These are phyloP conservation scores for Parochlus steinenii DNA, from an alignment of 2,888 invertebrate genomes.

Conservation along the genomic window DNA sequence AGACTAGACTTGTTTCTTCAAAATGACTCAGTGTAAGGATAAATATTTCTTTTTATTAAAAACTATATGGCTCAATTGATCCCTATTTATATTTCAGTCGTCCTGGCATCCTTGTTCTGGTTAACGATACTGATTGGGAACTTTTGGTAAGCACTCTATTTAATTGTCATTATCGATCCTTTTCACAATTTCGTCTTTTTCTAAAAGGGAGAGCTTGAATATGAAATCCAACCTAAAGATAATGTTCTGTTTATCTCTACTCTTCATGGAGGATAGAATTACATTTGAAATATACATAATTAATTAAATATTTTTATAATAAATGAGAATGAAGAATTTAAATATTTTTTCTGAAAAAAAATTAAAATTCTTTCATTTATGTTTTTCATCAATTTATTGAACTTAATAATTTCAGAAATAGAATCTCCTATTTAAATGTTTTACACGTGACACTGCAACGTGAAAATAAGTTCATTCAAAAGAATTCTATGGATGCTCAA, in stretches of 20 bases:
- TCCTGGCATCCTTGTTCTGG: slow-evolving; percentile 83
- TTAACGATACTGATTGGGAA: slow-evolving; percentile 96
- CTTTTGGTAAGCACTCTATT: slow-evolving; percentile 35
- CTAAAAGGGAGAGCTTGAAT: slow-evolving; percentile 45
- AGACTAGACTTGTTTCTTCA: slow-evolving; percentile 54
- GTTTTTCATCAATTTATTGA: too few relatives aligned
- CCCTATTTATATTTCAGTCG: slow-evolving; percentile 26
- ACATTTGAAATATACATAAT: too few relatives aligned
- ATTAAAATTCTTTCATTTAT: too few relatives aligned
- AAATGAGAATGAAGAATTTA: too few relatives aligned
- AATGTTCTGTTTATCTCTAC: slow-evolving; percentile 70
- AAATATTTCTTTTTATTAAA: neutral
- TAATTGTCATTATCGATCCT: neutral
- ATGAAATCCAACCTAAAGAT: slow-evolving; percentile 49
- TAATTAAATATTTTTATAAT: too few relatives aligned
- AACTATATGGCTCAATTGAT: neutral
- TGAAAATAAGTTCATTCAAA: too few relatives aligned
- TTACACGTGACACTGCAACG: too few relatives aligned
- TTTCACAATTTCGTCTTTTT: slow-evolving; percentile 23
- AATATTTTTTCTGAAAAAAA: too few relatives aligned
- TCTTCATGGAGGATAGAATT: slow-evolving; percentile 60
- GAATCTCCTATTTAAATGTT: too few relatives aligned
- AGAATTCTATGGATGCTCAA: too few relatives aligned
- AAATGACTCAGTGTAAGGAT: slow-evolving; percentile 29
- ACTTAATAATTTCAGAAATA: too few relatives aligned